Conservation (phyloP, 2,113 vertebrate genomes). For the Melozone crissalis region DNA sequence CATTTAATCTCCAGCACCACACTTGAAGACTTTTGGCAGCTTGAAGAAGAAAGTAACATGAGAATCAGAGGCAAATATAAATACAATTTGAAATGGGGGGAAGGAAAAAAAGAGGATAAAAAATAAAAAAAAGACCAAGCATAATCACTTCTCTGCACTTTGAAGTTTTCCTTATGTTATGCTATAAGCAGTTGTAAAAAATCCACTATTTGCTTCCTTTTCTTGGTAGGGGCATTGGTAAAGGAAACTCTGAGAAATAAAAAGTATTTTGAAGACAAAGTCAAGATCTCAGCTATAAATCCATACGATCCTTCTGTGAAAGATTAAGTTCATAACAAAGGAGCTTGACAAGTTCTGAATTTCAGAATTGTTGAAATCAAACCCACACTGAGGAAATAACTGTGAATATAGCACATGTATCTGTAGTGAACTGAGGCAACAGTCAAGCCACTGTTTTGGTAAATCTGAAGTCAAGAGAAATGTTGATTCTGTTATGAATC, state of each 20-base stretch:
- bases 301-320: neutral
- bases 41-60: neutral
- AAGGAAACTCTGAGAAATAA: neutral
- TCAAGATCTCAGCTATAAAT: constrained; percentile 7
- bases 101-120: neutral
- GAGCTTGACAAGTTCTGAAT: constrained; percentile 9
- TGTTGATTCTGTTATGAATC: neutral
- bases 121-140: neutral
- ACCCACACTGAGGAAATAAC: neutral
- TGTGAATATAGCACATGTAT: neutral
- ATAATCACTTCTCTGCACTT: neutral
- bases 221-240: neutral
- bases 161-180: neutral
- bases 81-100: neutral
- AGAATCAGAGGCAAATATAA: constrained; percentile 5
- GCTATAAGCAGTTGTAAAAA: neutral
- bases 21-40: neutral
- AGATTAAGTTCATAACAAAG: constrained; percentile 22
- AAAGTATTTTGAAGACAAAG: neutral
- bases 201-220: neutral
- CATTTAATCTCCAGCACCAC: neutral
- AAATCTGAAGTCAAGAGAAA: constrained; percentile 30
- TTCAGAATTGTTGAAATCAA: constrained; percentile 12
- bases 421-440: neutral
- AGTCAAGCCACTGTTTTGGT: neutral